Percentiles rank a stretch among this genome's conserved stretches.
Evolutionary conservation across 2,113 vertebrate species (phyloP).

Genomic region (Triplophysa tibetana): DNA sequence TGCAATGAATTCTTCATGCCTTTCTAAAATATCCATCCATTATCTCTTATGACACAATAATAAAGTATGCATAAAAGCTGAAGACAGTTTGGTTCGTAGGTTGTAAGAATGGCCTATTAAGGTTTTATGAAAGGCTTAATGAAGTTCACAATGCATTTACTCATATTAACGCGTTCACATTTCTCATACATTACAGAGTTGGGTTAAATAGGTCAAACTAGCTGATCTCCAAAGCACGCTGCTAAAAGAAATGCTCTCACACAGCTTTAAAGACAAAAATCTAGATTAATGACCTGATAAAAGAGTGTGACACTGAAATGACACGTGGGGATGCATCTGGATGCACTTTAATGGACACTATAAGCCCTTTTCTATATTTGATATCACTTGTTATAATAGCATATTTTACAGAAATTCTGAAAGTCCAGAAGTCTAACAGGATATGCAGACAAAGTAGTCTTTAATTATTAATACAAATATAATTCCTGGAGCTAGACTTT

Average conservation of each 20-base stretch:
- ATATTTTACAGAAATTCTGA: not conserved
- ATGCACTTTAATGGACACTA: conserved; percentile 4
- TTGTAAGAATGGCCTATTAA: conserved; percentile 67
- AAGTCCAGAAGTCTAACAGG: not conserved
- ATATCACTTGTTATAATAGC: not conserved
- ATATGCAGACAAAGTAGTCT: not conserved
- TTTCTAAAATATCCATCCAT: conserved; percentile 63
- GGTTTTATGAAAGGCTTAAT: conserved; percentile 59
- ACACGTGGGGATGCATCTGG: not conserved
- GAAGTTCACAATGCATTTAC: conserved; percentile 55
- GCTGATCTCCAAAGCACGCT: conserved; percentile 2
- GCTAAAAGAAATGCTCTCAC: not conserved
- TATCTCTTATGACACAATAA: conserved; percentile 73
- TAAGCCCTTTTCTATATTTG: conserved; percentile 16
- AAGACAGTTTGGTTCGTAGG: conserved; percentile 62
- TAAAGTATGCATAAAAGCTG: conserved; percentile 62
- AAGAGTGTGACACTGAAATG: conserved; percentile 3
- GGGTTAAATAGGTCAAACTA: conserved; percentile 44
- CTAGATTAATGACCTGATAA: not conserved
- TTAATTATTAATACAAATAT: not conserved
- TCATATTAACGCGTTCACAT: conserved; percentile 51
- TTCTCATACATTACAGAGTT: conserved; percentile 61
- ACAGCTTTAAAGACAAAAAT: not conserved
- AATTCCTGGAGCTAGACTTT: no score
- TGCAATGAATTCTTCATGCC: conserved; percentile 56